A percentile compares a stretch with the other conserved stretches of the same genome.
Evolutionary conservation across 2,113 vertebrate species (phyloP).

Genomic region (Pyrgilauda ruficollis): DNA sequence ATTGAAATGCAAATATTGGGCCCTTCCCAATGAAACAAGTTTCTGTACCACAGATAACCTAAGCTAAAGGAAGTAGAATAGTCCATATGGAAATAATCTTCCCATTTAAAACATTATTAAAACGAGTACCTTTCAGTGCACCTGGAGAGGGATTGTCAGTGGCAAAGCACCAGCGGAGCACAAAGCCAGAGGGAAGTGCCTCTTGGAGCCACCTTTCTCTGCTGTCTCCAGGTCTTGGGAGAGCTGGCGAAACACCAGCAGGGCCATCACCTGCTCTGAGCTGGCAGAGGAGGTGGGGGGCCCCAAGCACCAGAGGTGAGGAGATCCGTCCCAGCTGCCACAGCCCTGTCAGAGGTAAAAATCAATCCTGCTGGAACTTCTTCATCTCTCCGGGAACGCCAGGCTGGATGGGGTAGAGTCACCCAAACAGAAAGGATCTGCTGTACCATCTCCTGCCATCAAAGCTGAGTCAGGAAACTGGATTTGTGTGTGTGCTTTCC

Average conservation of each 20-base stretch:
- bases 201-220: rapidly evolving
- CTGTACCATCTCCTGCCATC: background rate
- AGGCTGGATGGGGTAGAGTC: background rate
- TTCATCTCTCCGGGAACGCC: rapidly evolving
- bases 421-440: rapidly evolving
- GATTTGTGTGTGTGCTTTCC: background rate
- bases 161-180: background rate
- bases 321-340: background rate
- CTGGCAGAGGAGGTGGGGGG: background rate
- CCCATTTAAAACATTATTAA: background rate
- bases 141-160: background rate
- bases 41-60: background rate
- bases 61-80: background rate
- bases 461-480: background rate
- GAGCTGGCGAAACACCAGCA: rapidly evolving
- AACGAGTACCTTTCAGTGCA: background rate
- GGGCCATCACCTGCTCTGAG: background rate
- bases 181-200: background rate
- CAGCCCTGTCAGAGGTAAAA: background rate
- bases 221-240: background rate
- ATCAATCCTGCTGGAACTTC: background rate
- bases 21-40: background rate
- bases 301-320: background rate
- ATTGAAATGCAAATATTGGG: background rate
- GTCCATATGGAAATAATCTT: background rate